Evolutionary conservation across 2,888 invertebrate species (phyloP).

Genomic region (Macrosiphum euphorbiae): DNA sequence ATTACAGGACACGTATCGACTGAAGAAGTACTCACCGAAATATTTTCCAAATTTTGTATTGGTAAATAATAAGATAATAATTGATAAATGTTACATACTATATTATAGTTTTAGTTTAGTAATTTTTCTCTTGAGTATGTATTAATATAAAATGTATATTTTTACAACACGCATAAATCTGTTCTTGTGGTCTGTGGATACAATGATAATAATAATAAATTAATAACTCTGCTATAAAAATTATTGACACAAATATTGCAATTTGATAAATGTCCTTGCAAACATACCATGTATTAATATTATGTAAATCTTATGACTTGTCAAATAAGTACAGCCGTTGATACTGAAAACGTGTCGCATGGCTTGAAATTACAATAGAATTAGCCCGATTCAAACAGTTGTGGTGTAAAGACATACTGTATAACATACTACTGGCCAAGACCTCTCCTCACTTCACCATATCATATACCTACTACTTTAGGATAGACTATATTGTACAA

Average conservation of each 20-base stretch:
- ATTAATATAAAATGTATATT: not conserved
- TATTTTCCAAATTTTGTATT: slow-evolving; percentile 90
- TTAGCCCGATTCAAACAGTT: too few relatives aligned
- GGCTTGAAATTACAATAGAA: too few relatives aligned
- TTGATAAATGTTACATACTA: not conserved
- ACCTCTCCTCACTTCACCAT: too few relatives aligned
- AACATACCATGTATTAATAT: not conserved
- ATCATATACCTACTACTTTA: too few relatives aligned
- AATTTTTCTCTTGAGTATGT: not conserved
- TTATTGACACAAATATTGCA: not conserved
- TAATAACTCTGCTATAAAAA: not conserved
- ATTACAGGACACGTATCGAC: slow-evolving; percentile 83
- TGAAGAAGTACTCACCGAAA: slow-evolving; percentile 84
- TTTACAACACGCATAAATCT: not conserved
- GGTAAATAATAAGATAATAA: slow-evolving; percentile 77
- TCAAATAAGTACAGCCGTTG: too few relatives aligned
- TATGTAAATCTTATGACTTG: not conserved
- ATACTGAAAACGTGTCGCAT: too few relatives aligned
- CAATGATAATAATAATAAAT: not conserved
- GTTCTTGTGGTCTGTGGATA: not conserved
- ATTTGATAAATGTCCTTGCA: not conserved
- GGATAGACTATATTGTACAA: too few relatives aligned
- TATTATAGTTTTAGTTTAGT: not conserved
- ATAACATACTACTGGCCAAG: too few relatives aligned
- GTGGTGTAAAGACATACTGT: too few relatives aligned